Evolutionary conservation across 2,888 invertebrate genomes (phyloP), one percentile per base, ranked within the genome.

Genomic region (Acronicta aceris): DNA sequence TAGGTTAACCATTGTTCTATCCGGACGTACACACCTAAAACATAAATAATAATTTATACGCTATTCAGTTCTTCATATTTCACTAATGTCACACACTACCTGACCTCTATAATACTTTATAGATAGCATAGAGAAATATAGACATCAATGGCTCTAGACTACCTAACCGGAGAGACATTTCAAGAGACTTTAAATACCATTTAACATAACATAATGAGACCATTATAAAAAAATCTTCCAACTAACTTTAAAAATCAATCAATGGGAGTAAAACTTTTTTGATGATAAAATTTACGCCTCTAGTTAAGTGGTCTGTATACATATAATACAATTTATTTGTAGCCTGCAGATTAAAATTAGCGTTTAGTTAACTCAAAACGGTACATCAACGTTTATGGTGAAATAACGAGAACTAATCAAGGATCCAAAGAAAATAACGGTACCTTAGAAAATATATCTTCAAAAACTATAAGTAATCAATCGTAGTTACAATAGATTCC

Each of bases 1-100:
- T 49, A 2, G 21, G 42, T 36, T 43, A 49, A 12, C 38, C 15
- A 62, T 62, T 63, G 45, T 63, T 27, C 38, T 4, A 25, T 27
- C n/a, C 45, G 25, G 41, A 42, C 30, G 13, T 15, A 33, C n/a
- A 12, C 25, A n/a, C 38, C 13, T 30, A 30, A 5, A 33, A 33
- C 33, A 12, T 33, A 33, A 30, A 0, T 8, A 10, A 56, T 30
- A 15, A 25, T 17, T 30, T 36, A 25, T 45, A 41, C 49, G 42
- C 8, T 42, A 42, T 52, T 52, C 5, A 51, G 25, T 70, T 51
- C 8, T 51, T n/a, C 15, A 52, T 6, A 40, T 41, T 50, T 50
- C 8, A 41, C 50, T 15, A 15, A 15, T 10, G 10, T 10, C 30
- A 9, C 10, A 10, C 13, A 13, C 13, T n/a, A n/a, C n/a, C n/a